Base-by-base conservation (phyloP, 2,888 invertebrate genomes). In the Eustalomyia histrio region DNA sequence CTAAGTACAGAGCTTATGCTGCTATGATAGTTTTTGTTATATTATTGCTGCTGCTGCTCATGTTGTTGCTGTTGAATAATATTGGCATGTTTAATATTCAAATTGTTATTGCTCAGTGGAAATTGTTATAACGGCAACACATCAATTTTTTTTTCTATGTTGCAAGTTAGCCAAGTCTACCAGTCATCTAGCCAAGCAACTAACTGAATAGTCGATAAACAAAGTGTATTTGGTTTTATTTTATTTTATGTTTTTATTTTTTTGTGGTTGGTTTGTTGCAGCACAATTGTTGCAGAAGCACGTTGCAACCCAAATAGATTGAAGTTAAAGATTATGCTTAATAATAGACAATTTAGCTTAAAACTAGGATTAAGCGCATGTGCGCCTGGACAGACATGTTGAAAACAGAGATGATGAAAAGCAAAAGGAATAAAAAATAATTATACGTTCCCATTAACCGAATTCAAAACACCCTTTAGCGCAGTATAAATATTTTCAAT, bases 91-190 rank as follows among this genome's bases (percentile, higher is more conserved):
- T 83, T 81, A 79, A 80, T 83, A 83, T 84, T 84, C 83, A 83
- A 84, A 84, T 80, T 83, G 82, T 80, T 83, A 80, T 81, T 76
- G 78, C 83, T 79, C 74, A 58, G 74, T 71, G 65, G 79, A 80
- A 82, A 83, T 80, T 80, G 73, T 71, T 72, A 80, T 82, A 83
- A 83, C 84, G 82, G 80, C 83, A 83, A 76, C 78, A 71, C 78
- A 80, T 67, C 72, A 72, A 78, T 79, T 55, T 61, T 64, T 61
- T 64, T 63, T 39, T 17, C 14, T 53, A 58, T 52, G 33, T 18
- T 69, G 47, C 75, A 74, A 78, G 75, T 72, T 33, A 67, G 72
- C 58, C 65, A 76, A 47, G n/a, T 47, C 43, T 47, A 47, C n/a
- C 16, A 39, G 53, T 55, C 52, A 67, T 29, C n/a, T 47, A 43